These are phyloP conservation scores for Syngnathus floridae DNA, from an alignment of 2,113 vertebrate genomes.

Conservation along the genomic window DNA sequence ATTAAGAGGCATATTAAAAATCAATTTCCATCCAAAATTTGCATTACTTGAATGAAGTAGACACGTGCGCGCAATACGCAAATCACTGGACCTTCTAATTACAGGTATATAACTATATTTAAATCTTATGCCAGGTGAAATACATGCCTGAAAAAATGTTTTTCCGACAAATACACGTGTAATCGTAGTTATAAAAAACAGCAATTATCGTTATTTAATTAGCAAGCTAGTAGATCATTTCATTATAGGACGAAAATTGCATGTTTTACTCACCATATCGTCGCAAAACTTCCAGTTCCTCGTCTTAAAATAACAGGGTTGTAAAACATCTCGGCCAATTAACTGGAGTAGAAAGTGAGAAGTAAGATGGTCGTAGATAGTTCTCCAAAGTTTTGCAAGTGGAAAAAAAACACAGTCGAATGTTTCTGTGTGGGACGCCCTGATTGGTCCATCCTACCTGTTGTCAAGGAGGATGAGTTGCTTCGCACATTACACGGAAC, in stretches of 20 bases:
- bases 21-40: neutral
- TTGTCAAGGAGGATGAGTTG: neutral
- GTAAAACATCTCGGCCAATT: constrained; percentile 74
- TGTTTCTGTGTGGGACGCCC: neutral
- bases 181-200: neutral
- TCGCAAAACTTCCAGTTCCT: constrained; percentile 77
- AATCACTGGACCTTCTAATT: neutral
- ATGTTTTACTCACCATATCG: constrained; percentile 75
- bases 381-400: neutral
- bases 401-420: neutral
- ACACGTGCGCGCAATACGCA: neutral
- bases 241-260: neutral
- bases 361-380: neutral
- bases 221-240: neutral
- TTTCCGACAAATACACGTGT: neutral
- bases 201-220: neutral
- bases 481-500: too few relatives aligned
- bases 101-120: neutral
- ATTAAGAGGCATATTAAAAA: too few relatives aligned
- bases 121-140: neutral
- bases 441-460: neutral
- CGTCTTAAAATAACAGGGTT: constrained; percentile 76
- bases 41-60: neutral
- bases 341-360: too few relatives aligned
- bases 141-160: neutral